phyloP scores from a whole-genome alignment of 2,113 vertebrate species.

The Cnemophilus loriae region DNA sequence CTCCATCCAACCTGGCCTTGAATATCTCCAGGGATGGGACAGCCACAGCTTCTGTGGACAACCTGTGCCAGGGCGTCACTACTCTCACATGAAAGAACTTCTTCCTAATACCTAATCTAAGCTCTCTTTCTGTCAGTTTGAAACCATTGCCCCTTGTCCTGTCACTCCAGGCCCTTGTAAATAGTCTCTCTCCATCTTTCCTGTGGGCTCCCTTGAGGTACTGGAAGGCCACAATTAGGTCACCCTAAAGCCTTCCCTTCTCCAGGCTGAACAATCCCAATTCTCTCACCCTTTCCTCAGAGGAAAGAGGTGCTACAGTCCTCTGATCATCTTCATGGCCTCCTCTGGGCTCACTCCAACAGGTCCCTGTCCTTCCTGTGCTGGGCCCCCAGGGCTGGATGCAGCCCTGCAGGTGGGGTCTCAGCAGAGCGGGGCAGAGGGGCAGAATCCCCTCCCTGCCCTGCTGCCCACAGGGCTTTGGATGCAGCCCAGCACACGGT shows the following conservation, averaged over 20 bases:
- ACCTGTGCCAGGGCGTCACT: neutral
- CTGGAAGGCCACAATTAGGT: neutral
- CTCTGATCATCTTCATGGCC: neutral
- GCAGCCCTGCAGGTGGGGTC: neutral
- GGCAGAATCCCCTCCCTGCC: neutral
- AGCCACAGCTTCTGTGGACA: too few relatives aligned
- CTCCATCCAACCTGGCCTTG: neutral
- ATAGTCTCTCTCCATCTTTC: neutral
- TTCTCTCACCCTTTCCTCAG: neutral
- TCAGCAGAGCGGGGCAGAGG: neutral
- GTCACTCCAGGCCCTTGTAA: neutral
- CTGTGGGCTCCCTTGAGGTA: neutral
- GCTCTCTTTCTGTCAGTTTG: neutral
- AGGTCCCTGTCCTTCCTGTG: neutral
- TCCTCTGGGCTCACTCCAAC: neutral
- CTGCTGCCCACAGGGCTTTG: neutral
- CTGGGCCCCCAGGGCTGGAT: neutral
- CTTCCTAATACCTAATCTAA: neutral
- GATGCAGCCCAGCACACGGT: neutral
- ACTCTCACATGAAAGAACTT: neutral
- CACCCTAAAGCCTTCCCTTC: neutral
- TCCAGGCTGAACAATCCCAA: neutral
- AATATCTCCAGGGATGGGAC: neutral
- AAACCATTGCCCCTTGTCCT: neutral
- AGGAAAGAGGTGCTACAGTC: accelerated